A percentile compares a stretch with the other conserved stretches of the same genome.
These are phyloP conservation scores for Papilio elwesi DNA, from an alignment of 2,888 invertebrate species.

Conservation along the genomic window DNA sequence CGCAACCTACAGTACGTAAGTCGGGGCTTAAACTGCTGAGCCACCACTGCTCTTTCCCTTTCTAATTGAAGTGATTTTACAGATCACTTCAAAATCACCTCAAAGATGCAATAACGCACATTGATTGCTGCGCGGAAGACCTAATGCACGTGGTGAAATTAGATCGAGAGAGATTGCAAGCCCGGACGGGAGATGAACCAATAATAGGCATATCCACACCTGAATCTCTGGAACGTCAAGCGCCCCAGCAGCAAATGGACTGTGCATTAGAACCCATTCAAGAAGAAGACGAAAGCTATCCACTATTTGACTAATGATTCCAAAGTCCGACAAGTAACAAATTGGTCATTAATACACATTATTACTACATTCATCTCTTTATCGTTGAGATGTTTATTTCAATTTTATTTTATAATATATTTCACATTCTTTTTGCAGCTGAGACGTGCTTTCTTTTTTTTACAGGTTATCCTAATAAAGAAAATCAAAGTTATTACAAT, in stretches of 20 bases:
- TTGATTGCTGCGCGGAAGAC: slow-evolving; percentile 65
- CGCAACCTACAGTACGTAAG: no score
- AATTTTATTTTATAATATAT: background rate
- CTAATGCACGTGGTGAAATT: slow-evolving; percentile 60
- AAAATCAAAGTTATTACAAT: no score
- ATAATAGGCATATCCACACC: slow-evolving; percentile 40
- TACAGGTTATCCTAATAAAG: no score
- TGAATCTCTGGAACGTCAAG: background rate
- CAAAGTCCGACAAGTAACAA: background rate
- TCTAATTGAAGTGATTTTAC: slow-evolving; percentile 21
- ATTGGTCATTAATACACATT: background rate
- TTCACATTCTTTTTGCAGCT: background rate
- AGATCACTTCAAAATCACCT: slow-evolving; percentile 61
- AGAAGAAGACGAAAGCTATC: slow-evolving; percentile 56
- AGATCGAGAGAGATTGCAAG: slow-evolving; percentile 62
- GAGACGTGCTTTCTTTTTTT: no score
- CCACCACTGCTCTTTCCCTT: no score
- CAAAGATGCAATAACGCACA: slow-evolving; percentile 55
- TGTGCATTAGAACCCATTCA: slow-evolving; percentile 57
- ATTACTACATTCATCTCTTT: background rate
- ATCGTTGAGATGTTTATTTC: background rate
- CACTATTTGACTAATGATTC: slow-evolving; percentile 44
- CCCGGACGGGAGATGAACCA: slow-evolving; percentile 53
- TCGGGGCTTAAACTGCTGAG: no score
- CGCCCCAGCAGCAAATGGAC: slow-evolving; percentile 33